Conservation (phyloP, 2,797 vertebrate species). For the Allobates femoralis region DNA sequence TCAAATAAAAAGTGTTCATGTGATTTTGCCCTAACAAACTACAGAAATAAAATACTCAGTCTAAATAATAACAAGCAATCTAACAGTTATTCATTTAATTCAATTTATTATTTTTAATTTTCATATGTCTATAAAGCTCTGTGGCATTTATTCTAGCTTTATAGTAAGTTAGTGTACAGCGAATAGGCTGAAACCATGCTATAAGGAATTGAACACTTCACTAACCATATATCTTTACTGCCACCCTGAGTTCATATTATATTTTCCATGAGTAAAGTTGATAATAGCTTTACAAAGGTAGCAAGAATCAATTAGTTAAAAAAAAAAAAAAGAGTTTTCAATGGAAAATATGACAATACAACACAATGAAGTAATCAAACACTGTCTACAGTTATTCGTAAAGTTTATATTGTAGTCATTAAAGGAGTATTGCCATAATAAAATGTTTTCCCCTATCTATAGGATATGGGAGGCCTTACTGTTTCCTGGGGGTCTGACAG, state of each 20-base stretch:
- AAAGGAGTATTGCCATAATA: not conserved
- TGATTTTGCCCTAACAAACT: too few relatives aligned
- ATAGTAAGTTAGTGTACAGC: too few relatives aligned
- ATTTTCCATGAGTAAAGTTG: not conserved
- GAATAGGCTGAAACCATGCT: not conserved
- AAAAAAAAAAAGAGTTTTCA: not conserved
- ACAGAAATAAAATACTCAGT: too few relatives aligned
- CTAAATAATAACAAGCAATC: not conserved
- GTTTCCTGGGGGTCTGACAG: too few relatives aligned
- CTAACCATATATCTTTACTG: slow-evolving; percentile 6
- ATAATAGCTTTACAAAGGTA: not conserved
- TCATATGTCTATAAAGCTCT: too few relatives aligned
- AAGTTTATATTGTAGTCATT: not conserved
- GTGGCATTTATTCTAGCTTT: too few relatives aligned
- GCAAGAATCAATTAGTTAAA: not conserved
- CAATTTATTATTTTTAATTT: not conserved
- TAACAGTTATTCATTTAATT: not conserved
- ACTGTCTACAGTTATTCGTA: not conserved
- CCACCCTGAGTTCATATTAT: slow-evolving; percentile 29
- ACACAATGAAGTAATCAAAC: not conserved
- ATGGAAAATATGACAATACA: not conserved
- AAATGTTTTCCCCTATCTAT: too few relatives aligned
- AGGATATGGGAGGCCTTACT: too few relatives aligned
- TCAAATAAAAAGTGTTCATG: too few relatives aligned
- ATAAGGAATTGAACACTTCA: not conserved